A percentile compares a stretch with the other conserved stretches of the same genome.
Evolutionary conservation across 2,797 vertebrate species (phyloP).

Genomic region (Peromyscus eremicus): DNA sequence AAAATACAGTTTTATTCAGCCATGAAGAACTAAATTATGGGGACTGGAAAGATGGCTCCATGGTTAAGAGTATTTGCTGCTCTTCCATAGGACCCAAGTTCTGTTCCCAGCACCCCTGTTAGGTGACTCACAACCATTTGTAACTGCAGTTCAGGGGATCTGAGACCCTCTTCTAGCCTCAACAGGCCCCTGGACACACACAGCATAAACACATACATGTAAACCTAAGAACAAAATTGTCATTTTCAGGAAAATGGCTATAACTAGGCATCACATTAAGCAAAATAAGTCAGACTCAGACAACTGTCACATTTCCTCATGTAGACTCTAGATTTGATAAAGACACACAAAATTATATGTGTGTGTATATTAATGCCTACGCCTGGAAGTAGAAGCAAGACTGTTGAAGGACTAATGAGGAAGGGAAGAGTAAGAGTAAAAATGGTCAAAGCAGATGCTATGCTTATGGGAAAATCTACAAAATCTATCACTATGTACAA

Average conservation of each 20-base stretch:
- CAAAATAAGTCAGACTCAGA: neutral
- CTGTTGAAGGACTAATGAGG: neutral
- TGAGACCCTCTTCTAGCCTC: neutral
- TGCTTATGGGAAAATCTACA: neutral
- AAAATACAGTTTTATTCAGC: neutral
- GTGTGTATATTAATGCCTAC: neutral
- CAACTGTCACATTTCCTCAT: neutral
- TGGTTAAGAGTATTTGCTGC: neutral
- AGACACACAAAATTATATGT: neutral
- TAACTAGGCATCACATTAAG: neutral
- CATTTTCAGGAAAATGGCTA: neutral
- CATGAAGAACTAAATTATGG: neutral
- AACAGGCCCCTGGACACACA: neutral
- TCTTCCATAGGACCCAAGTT: neutral
- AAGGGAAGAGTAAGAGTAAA: neutral
- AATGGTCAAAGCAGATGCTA: neutral
- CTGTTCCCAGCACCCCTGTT: neutral
- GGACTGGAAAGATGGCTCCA: too few species aligned
- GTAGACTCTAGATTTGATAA: neutral
- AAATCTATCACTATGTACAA: neutral
- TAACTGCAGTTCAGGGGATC: neutral
- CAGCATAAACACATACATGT: neutral
- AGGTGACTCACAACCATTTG: neutral
- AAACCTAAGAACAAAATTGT: neutral
- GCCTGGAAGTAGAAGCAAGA: neutral